Evolutionary conservation across 1,140 invertebrate genomes (phyloP).

Genomic region (Orius laevigatus): DNA sequence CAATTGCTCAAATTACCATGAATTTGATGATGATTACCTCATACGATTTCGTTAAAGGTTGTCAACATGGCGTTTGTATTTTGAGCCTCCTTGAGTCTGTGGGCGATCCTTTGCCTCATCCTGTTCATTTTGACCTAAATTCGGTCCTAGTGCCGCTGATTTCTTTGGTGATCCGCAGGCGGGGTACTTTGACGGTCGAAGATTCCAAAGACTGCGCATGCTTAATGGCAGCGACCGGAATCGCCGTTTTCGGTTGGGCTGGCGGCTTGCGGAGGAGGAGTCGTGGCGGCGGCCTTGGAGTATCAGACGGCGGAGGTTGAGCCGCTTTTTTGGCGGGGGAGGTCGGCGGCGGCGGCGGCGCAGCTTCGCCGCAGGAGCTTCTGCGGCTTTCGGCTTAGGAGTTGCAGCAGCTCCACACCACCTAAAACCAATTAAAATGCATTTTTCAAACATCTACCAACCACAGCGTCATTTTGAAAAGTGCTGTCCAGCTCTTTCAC

Average conservation of each 20-base stretch:
- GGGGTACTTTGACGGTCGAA: conserved; percentile 47
- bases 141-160: conserved; percentile 80
- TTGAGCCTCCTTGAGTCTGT: conserved; percentile 94
- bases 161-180: conserved; percentile 66
- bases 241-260: conserved; percentile 44
- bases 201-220: conserved; percentile 48
- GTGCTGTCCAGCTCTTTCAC: conserved; percentile 70
- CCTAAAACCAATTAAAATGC: conserved; percentile 5
- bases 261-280: conserved; percentile 31
- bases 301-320: conserved; percentile 26
- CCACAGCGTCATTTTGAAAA: conserved; percentile 62
- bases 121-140: conserved; percentile 97
- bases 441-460: conserved; percentile 18
- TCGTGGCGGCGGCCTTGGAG: conserved; percentile 28
- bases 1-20: no score
- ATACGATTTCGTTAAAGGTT: conserved; percentile 99
- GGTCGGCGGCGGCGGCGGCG: conserved; percentile 30
- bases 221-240: conserved; percentile 53
- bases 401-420: conserved; percentile 26
- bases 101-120: conserved; percentile 88
- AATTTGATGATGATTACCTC: no score
- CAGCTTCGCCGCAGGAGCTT: conserved; percentile 25
- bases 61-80: conserved; percentile 98
- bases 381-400: conserved; percentile 28
- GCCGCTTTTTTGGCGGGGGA: conserved; percentile 29